These are phyloP conservation scores for Meiosimyza platycephala DNA, from an alignment of 2,888 invertebrate genomes.

Conservation along the genomic window DNA sequence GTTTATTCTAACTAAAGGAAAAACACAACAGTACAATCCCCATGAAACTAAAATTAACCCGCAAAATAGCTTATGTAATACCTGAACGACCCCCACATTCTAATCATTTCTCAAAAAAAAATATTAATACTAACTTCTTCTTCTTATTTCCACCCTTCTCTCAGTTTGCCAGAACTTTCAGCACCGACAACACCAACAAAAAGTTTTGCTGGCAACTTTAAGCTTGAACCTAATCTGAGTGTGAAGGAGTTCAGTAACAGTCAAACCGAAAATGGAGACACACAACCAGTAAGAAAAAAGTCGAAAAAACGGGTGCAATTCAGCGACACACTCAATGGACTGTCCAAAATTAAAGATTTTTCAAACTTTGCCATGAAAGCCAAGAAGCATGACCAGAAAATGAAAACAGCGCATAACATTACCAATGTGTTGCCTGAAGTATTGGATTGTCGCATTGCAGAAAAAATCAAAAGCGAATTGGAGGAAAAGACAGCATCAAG, in stretches of 20 bases:
- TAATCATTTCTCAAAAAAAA: background rate
- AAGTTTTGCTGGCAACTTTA: slow-evolving; percentile 64
- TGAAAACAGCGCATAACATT: slow-evolving; percentile 41
- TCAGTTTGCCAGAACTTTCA: slow-evolving; percentile 61
- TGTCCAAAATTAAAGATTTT: slow-evolving; percentile 54
- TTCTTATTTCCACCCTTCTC: slow-evolving; percentile 30
- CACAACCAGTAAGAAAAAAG: slow-evolving; percentile 56
- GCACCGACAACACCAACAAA: slow-evolving; percentile 63
- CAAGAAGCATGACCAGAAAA: slow-evolving; percentile 56
- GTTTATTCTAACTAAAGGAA: too few species aligned
- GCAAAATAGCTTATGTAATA: too few species aligned
- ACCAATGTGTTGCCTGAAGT: slow-evolving; percentile 63
- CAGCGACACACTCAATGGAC: slow-evolving; percentile 61
- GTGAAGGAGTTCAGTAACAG: slow-evolving; percentile 62
- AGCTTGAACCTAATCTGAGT: slow-evolving; percentile 65
- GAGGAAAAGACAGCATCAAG: slow-evolving; percentile 62
- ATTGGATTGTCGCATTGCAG: slow-evolving; percentile 66
- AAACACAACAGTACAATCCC: too few species aligned
- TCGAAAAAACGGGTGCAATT: slow-evolving; percentile 66
- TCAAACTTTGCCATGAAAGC: slow-evolving; percentile 57
- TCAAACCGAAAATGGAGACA: slow-evolving; percentile 44
- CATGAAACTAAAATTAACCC: too few species aligned
- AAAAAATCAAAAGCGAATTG: slow-evolving; percentile 66
- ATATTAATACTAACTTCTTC: too few species aligned
- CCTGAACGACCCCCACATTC: background rate